phyloP scores from a whole-genome alignment of 2,113 vertebrate genomes.

The Naja naja region DNA sequence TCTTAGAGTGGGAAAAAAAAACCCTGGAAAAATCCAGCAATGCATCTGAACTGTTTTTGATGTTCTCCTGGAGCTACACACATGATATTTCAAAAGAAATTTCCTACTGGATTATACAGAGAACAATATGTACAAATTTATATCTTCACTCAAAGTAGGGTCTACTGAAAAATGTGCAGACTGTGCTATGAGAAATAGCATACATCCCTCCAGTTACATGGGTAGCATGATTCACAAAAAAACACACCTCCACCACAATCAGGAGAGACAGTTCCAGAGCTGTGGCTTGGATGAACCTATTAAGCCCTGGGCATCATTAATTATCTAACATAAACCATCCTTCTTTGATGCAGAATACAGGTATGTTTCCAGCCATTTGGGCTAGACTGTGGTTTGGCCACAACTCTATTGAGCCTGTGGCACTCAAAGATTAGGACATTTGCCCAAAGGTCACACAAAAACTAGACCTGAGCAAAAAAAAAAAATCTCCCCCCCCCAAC shows the following conservation, averaged over 20 bases:
- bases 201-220: not conserved
- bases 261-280: not conserved
- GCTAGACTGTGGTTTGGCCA: constrained; percentile 22
- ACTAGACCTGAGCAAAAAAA: constrained; percentile 13
- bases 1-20: not conserved
- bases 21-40: not conserved
- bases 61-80: not conserved
- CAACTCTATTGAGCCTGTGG: not conserved
- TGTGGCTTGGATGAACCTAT: constrained; percentile 18
- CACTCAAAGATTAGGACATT: not conserved
- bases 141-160: not conserved
- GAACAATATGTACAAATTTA: not conserved
- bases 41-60: not conserved
- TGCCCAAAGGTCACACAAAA: constrained; percentile 18
- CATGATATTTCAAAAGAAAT: constrained; percentile 29
- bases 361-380: not conserved
- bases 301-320: constrained; percentile 28
- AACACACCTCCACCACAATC: not conserved
- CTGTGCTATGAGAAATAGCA: not conserved
- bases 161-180: not conserved
- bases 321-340: constrained; percentile 17
- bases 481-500: not conserved
- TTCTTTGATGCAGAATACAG: constrained; percentile 17
- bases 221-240: not conserved
- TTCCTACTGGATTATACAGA: not conserved